Conservation (phyloP, 2,113 vertebrate species). For the Chroicocephalus ridibundus region DNA sequence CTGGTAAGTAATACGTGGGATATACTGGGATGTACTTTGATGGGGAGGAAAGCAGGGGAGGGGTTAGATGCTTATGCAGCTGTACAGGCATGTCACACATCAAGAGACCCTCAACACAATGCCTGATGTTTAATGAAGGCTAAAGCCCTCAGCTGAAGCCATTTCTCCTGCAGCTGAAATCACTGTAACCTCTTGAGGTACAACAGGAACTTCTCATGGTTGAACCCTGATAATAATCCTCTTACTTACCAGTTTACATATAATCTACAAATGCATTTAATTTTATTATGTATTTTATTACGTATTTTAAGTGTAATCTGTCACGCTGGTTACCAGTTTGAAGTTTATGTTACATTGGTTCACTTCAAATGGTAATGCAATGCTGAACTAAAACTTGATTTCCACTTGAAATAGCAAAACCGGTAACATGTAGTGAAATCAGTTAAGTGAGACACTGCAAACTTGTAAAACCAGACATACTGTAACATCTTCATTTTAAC, state of each 20-base stretch:
- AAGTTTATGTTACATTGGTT: neutral
- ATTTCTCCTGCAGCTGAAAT: neutral
- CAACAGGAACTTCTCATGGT: neutral
- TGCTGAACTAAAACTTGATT: neutral
- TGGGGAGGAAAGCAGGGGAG: neutral
- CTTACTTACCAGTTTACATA: neutral
- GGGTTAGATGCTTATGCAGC: neutral
- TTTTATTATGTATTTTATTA: neutral
- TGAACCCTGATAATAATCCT: neutral
- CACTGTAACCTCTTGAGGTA: neutral
- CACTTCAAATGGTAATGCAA: neutral
- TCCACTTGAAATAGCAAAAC: neutral
- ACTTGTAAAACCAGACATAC: neutral
- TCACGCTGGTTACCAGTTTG: neutral
- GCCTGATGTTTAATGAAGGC: neutral
- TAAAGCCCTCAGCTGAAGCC: neutral
- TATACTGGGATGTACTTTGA: neutral
- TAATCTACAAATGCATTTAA: neutral
- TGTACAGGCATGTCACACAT: neutral
- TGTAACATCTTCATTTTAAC: neutral
- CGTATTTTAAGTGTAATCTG: neutral
- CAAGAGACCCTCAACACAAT: neutral
- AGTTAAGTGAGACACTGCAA: neutral
- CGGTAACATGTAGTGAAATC: fast-evolving
- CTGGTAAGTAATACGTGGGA: neutral